Evolutionary conservation across 2,888 invertebrate species (phyloP), one percentile per base, ranked within the genome.

Genomic region (Sacculina carcini): DNA sequence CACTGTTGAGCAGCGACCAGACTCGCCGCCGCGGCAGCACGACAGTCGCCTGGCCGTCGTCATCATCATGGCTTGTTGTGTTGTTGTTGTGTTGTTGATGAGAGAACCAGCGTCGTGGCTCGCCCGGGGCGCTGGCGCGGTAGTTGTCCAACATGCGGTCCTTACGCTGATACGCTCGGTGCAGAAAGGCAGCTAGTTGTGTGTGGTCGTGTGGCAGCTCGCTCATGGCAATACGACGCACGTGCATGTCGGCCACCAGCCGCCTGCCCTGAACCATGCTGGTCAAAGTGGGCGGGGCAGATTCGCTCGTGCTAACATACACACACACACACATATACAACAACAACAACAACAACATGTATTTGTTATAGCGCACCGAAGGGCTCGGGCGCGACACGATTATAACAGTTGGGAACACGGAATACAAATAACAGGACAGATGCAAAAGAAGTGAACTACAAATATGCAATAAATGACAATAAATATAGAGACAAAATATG

Each of bases 151-250:
- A 71, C 71, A 80, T 69, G 64, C 73, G 73, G 63, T 81, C 81
- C 71, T 87, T 89, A 59, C 74, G 71, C 57, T 78, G 74, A 64
- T 82, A 94, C 32, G 82, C 68, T 51, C 82, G 72, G 58, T 84
- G 78, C 54, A 94, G 66, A 79, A 86, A 92, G 53, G 75, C 72
- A 5, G 81, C 74, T 51, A 81, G 80, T 48, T 69, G 75, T 56
- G 75, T 76, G 58, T 83, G 81, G 50, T 74, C 76, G 44, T 74
- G 73, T 0, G 90, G 90, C 29, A 92, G 73, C 49, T 74, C 72
- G 46, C 79, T 77, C 42, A 90, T 69, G 1, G 83, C 79, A 63
- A 87, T 79, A 61, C 92, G 73, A 56, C 79, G 74, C 59, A 85
- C 74, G 61, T 78, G 76, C 67, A 86, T 67, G 61, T 84, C 78